phyloP scores from a whole-genome alignment of 2,888 invertebrate genomes.

The Drosophila pseudotakahashii region DNA sequence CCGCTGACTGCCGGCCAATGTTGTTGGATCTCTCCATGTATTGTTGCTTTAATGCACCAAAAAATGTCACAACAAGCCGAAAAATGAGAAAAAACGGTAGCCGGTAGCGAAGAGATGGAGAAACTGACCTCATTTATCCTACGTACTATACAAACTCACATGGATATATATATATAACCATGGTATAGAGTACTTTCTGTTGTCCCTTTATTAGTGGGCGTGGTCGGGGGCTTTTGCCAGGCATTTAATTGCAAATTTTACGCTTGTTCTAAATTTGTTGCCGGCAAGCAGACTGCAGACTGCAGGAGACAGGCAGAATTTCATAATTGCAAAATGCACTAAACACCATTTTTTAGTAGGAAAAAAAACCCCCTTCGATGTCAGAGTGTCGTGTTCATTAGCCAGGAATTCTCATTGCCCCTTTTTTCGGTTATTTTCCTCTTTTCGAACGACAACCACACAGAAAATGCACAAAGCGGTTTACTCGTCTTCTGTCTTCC shows the following conservation, averaged over 20 bases:
- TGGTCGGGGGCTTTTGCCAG: constrained; percentile 31
- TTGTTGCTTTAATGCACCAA: constrained; percentile 53
- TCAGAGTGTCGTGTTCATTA: constrained; percentile 64
- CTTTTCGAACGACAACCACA: constrained; percentile 4
- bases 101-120: constrained; percentile 32
- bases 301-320: constrained; percentile 35
- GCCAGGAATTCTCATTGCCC: constrained; percentile 42
- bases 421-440: neutral
- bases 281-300: constrained; percentile 17
- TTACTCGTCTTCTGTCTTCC: constrained; percentile 23
- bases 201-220: constrained; percentile 45
- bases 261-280: constrained; percentile 65
- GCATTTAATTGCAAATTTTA: constrained; percentile 77
- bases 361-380: neutral
- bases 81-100: constrained; percentile 42
- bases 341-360: constrained; percentile 28
- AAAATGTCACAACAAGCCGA: constrained; percentile 66
- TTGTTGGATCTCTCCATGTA: constrained; percentile 18
- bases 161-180: neutral
- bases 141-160: neutral
- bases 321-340: constrained; percentile 76
- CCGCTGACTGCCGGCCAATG: constrained; percentile 18
- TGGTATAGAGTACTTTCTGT: neutral
- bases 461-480: constrained; percentile 33
- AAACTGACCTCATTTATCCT: constrained; percentile 67